Evolutionary conservation across 1,140 invertebrate species (phyloP), one percentile per base, ranked within the genome.

Genomic region (Bombus breviceps): DNA sequence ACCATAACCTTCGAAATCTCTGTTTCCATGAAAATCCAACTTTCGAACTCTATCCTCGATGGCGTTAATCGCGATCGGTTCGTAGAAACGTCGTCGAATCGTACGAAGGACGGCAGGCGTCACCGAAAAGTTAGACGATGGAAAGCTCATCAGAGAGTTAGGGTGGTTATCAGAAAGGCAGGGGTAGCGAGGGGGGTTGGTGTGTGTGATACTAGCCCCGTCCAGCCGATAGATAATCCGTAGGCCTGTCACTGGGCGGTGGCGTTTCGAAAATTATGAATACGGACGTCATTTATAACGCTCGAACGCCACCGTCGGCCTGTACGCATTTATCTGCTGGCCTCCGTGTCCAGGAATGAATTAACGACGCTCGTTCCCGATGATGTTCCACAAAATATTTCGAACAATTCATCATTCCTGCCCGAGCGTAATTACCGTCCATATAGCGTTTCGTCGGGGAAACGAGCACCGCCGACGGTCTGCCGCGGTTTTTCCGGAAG

Each of bases 211-310:
- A 87, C 69, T 68, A 18, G 34, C 74, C 82, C 78, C 68, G 79
- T 57, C 64, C 37, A 41, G 39, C 68, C 34, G 83, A 88, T 80
- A 81, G 77, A 87, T 90, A 90, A 89, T 90, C 75, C 83, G 37
- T 28, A 47, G 74, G 64, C 59, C 84, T 84, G 83, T 86, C 88
- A 83, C 43, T 86, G 78, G 68, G 84, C 81, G 89, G 86, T 76
- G 85, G 86, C 88, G 53, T 91, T 91, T 91, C 91, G 91, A 91
- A 92, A 91, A 92, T 91, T 91, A 92, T 91, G 88, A 92, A 92
- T 90, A 91, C 88, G 76, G 86, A 92, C 88, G 85, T 92, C 88
- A 91, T 92, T 92, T 92, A 92, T 92, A 92, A 92, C 79, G 83
- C 81, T 88, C 85, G 84, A 85, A 81, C 85, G 81, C 81, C 80